Percentiles rank a stretch among this genome's conserved stretches.
Evolutionary conservation across 2,113 vertebrate genomes (phyloP).

Genomic region (Anguilla rostrata): DNA sequence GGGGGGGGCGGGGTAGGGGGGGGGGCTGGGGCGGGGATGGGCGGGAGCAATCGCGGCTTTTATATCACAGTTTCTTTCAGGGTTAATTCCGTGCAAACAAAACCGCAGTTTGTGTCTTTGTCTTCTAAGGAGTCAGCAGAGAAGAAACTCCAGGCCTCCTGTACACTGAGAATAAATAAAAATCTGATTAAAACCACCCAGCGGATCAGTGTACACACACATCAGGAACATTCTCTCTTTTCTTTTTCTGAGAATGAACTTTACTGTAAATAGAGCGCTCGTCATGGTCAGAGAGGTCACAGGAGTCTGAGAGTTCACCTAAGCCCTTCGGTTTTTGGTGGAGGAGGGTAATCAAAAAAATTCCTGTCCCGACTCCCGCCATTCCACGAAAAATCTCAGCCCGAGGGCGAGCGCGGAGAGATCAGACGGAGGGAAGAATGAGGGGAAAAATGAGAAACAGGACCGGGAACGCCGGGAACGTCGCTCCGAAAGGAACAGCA

Average conservation of each 20-base stretch:
- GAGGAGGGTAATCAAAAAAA: slow-evolving; percentile 19
- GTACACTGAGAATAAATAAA: neutral
- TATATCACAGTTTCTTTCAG: neutral
- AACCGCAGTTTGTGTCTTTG: neutral
- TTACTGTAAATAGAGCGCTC: neutral
- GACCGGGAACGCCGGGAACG: neutral
- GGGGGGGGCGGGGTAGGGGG: neutral
- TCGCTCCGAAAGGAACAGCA: slow-evolving; percentile 8
- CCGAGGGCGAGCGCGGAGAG: slow-evolving; percentile 17
- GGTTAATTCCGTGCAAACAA: neutral
- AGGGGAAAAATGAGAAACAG: slow-evolving; percentile 28
- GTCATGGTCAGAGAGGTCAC: neutral
- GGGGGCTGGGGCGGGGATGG: neutral
- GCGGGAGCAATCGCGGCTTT: neutral
- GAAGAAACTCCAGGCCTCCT: neutral
- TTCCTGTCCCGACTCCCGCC: slow-evolving; percentile 15
- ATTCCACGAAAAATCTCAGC: slow-evolving; percentile 13
- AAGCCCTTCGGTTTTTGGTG: slow-evolving; percentile 15
- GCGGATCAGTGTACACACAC: neutral
- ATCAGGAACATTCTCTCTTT: neutral
- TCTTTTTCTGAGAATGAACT: neutral
- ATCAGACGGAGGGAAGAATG: slow-evolving; percentile 12
- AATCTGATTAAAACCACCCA: neutral
- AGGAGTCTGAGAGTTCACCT: slow-evolving; percentile 8
- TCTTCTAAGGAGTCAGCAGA: neutral